A percentile compares a stretch with the other conserved stretches of the same genome.
These are phyloP conservation scores for Scaptomyza polygonia DNA, from an alignment of 2,888 invertebrate species.

Conservation along the genomic window DNA sequence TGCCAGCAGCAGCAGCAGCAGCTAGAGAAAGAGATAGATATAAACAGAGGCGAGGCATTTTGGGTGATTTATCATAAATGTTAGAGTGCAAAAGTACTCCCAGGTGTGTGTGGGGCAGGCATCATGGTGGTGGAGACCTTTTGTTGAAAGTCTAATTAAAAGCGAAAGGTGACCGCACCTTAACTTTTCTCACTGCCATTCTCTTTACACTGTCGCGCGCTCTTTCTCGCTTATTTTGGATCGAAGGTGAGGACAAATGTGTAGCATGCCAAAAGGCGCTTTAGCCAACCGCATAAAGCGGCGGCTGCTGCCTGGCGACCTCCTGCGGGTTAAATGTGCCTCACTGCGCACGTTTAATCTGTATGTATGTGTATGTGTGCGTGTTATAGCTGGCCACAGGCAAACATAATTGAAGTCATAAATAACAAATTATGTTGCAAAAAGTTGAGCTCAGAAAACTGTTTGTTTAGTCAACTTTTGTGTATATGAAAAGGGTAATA, in stretches of 20 bases:
- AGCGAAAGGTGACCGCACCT: slow-evolving; percentile 63
- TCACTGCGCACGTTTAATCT: slow-evolving; percentile 72
- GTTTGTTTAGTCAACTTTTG: slow-evolving; percentile 67
- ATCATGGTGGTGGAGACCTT: too few species aligned
- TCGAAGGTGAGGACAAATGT: slow-evolving; percentile 66
- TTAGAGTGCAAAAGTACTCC: slow-evolving; percentile 37
- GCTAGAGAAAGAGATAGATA: neutral
- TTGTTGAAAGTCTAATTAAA: slow-evolving; percentile 63
- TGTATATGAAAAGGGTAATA: slow-evolving; percentile 2
- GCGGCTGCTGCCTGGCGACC: slow-evolving; percentile 32
- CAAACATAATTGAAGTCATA: slow-evolving; percentile 80
- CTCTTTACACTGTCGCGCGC: neutral
- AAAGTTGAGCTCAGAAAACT: slow-evolving; percentile 61
- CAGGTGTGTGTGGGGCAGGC: slow-evolving; percentile 32
- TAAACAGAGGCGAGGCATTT: neutral
- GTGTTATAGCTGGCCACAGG: slow-evolving; percentile 58
- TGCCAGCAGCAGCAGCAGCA: neutral
- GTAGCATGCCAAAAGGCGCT: slow-evolving; percentile 53
- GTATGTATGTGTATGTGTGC: slow-evolving; percentile 21
- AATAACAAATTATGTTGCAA: slow-evolving; percentile 79
- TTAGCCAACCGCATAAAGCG: slow-evolving; percentile 27
- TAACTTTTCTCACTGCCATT: slow-evolving; percentile 20
- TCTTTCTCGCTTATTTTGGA: slow-evolving; percentile 20
- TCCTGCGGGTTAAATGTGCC: slow-evolving; percentile 60
- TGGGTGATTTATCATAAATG: slow-evolving; percentile 54